These are phyloP conservation scores for Temnothorax longispinosus DNA, from an alignment of 1,140 invertebrate species.

Conservation along the genomic window DNA sequence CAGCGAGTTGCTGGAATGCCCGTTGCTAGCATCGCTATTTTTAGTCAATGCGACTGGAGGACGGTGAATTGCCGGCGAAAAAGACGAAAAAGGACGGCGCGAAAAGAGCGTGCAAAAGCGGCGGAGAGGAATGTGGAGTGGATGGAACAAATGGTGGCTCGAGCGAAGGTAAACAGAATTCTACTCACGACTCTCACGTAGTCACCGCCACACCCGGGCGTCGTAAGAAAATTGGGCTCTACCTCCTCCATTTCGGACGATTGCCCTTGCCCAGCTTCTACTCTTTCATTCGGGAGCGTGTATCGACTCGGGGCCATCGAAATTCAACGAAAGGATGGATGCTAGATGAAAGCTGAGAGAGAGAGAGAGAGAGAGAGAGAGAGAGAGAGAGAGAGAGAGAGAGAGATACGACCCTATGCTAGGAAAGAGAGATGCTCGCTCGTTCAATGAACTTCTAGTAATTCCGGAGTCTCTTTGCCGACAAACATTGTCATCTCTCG, in stretches of 20 bases:
- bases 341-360: background rate
- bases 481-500: conserved; percentile 16
- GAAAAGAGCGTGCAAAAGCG: conserved; percentile 41
- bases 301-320: conserved; percentile 56
- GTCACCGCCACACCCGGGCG: conserved; percentile 34
- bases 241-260: conserved; percentile 70
- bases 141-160: conserved; percentile 63
- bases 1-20: background rate
- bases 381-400: background rate
- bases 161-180: conserved; percentile 80
- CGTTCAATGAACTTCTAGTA: conserved; percentile 47
- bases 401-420: background rate
- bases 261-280: conserved; percentile 69
- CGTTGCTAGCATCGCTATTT: conserved; percentile 5
- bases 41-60: conserved; percentile 34
- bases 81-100: conserved; percentile 52
- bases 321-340: conserved; percentile 40
- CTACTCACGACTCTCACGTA: conserved; percentile 67
- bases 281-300: conserved; percentile 50
- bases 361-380: background rate
- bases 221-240: conserved; percentile 80
- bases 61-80: conserved; percentile 51
- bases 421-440: background rate
- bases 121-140: conserved; percentile 51
- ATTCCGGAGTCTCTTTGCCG: conserved; percentile 31